Evolutionary conservation across 64 coral and sea anemone genomes (phyloP).

Genomic region (Dendrophyllia cribrosa): DNA sequence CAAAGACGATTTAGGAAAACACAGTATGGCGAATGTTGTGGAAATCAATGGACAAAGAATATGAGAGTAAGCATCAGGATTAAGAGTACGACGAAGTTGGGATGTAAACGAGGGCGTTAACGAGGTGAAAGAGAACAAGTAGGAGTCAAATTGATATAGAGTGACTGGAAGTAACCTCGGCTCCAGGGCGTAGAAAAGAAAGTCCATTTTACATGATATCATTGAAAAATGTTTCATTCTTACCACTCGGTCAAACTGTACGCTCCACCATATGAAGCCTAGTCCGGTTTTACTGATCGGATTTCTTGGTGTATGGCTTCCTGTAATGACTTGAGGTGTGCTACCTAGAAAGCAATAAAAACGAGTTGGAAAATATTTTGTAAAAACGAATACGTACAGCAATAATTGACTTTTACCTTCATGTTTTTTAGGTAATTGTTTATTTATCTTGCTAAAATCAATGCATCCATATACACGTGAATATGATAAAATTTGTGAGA

Average conservation of each 20-base stretch:
- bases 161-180: no score
- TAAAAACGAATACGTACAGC: no score
- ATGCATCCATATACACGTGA: no score
- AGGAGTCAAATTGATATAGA: not conserved
- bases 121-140: not conserved
- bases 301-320: not conserved
- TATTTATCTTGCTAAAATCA: no score
- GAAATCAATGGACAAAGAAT: no score
- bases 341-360: not conserved
- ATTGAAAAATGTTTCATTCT: not conserved
- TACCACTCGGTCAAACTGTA: slow-evolving; percentile 37
- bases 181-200: not conserved
- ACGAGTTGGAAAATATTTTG: not conserved
- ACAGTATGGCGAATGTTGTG: no score
- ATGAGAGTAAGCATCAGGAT: no score
- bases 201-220: not conserved
- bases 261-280: not conserved
- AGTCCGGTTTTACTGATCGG: not conserved
- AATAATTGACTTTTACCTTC: not conserved
- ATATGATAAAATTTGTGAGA: no score
- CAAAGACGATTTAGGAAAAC: no score
- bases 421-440: not conserved
- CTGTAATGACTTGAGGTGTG: slow-evolving; percentile 19
- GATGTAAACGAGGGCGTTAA: not conserved
- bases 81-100: no score